A percentile compares a stretch with the other conserved stretches of the same genome.
phyloP scores from a whole-genome alignment of 2,888 invertebrate species.

The Melinaea menophilus region DNA sequence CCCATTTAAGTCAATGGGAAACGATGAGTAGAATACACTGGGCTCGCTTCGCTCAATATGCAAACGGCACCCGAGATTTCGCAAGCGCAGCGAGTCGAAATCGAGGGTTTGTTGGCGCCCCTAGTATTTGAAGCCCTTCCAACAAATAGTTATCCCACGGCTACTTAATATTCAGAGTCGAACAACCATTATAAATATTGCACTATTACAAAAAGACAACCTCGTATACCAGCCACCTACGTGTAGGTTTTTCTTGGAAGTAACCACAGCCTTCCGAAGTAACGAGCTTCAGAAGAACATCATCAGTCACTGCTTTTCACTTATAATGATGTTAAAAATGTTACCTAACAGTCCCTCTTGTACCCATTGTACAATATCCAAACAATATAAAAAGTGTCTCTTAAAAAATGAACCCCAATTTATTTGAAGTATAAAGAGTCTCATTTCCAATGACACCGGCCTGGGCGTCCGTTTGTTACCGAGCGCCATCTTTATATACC shows the following conservation, averaged over 20 bases:
- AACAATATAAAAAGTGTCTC: constrained; percentile 54
- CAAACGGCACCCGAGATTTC: no score
- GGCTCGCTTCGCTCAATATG: no score
- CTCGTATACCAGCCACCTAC: constrained; percentile 35
- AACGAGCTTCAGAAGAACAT: constrained; percentile 41
- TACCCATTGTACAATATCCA: constrained; percentile 73
- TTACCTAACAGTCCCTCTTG: constrained; percentile 72
- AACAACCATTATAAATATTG: constrained; percentile 32
- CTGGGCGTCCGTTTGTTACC: constrained; percentile 57
- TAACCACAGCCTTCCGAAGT: constrained; percentile 37
- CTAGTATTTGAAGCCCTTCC: neutral
- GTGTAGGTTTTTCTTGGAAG: constrained; percentile 41
- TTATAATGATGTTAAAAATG: constrained; percentile 78
- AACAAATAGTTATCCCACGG: constrained; percentile 10
- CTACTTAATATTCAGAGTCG: constrained; percentile 25
- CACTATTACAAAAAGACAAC: constrained; percentile 31
- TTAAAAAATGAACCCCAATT: constrained; percentile 76
- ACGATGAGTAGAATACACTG: no score
- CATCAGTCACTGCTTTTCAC: constrained; percentile 73
- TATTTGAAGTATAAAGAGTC: constrained; percentile 71
- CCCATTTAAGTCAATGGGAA: no score
- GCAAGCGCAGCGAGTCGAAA: no score
- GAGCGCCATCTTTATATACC: constrained; percentile 67
- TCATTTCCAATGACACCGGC: constrained; percentile 71
- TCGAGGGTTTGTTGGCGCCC: no score